A percentile compares a stretch with the other conserved stretches of the same genome.
Evolutionary conservation across 2,888 invertebrate genomes (phyloP).

Genomic region (Platycheirus albimanus): DNA sequence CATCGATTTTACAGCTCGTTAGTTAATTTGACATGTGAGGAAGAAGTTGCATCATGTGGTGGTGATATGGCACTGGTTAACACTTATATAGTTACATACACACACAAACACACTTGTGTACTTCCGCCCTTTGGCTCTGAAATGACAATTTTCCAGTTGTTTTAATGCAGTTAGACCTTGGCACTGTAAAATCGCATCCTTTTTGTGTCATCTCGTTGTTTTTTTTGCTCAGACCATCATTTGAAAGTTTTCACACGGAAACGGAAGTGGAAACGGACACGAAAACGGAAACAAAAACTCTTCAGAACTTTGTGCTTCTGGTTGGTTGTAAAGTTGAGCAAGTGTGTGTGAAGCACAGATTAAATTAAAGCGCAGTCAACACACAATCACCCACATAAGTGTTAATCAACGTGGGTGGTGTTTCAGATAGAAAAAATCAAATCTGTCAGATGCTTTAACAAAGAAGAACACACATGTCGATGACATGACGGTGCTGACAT

Average conservation of each 20-base stretch:
- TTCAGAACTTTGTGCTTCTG: constrained; percentile 48
- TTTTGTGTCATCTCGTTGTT: neutral
- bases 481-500: constrained; percentile 44
- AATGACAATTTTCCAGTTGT: constrained; percentile 58
- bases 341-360: constrained; percentile 41
- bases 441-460: constrained; percentile 22
- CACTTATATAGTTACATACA: too few relatives aligned
- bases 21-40: constrained; percentile 44
- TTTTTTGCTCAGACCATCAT: neutral
- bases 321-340: constrained; percentile 32
- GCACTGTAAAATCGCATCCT: constrained; percentile 22
- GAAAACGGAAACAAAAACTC: constrained; percentile 13
- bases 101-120: neutral
- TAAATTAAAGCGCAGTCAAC: constrained; percentile 32
- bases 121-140: constrained; percentile 8
- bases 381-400: constrained; percentile 3
- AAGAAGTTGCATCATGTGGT: constrained; percentile 8
- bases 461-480: constrained; percentile 29
- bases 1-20: constrained; percentile 50
- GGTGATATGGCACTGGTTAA: constrained; percentile 18
- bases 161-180: constrained; percentile 56
- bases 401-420: constrained; percentile 39
- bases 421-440: constrained; percentile 43
- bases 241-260: constrained; percentile 27
- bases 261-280: too few relatives aligned